phyloP scores from a whole-genome alignment of 2,888 invertebrate genomes.

The Itoplectis maculator region DNA sequence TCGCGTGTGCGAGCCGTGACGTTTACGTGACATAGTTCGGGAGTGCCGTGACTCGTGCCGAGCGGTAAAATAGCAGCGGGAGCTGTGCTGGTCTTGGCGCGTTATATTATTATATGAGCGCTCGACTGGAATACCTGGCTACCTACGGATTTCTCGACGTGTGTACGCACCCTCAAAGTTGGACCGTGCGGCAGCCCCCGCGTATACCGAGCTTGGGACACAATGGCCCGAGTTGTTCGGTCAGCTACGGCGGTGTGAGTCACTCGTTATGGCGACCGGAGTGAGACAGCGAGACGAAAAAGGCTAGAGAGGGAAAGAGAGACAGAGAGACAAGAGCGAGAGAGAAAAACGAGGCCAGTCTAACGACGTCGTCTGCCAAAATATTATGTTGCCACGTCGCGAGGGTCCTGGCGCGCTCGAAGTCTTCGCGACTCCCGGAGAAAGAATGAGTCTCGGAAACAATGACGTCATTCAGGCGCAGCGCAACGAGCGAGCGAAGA shows the following conservation, averaged over 20 bases:
- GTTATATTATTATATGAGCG: constrained; percentile 12
- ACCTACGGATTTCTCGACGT: constrained; percentile 28
- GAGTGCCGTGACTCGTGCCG: constrained; percentile 36
- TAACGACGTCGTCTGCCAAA: constrained; percentile 72
- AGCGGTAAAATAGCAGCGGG: constrained; percentile 10
- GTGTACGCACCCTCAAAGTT: constrained; percentile 71
- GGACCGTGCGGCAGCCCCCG: constrained; percentile 57
- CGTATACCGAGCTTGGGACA: constrained; percentile 25
- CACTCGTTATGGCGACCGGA: constrained; percentile 49
- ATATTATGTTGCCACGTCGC: constrained; percentile 70
- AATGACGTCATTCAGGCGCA: constrained; percentile 72
- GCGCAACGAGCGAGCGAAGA: constrained; percentile 42
- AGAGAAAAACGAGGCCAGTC: constrained; percentile 47
- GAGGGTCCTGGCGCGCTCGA: constrained; percentile 32
- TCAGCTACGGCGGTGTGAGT: constrained; percentile 67
- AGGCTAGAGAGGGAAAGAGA: not conserved
- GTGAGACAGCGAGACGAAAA: not conserved
- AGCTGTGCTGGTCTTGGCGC: no score
- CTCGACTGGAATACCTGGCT: not conserved
- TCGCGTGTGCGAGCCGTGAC: constrained; percentile 30
- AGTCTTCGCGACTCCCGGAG: constrained; percentile 44
- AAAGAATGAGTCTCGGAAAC: constrained; percentile 54
- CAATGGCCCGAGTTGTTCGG: constrained; percentile 74
- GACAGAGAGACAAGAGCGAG: not conserved
- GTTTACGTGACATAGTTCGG: constrained; percentile 38